Evolutionary conservation across 1,140 invertebrate genomes (phyloP), one percentile per base, ranked within the genome.

Genomic region (Drusus annulatus): DNA sequence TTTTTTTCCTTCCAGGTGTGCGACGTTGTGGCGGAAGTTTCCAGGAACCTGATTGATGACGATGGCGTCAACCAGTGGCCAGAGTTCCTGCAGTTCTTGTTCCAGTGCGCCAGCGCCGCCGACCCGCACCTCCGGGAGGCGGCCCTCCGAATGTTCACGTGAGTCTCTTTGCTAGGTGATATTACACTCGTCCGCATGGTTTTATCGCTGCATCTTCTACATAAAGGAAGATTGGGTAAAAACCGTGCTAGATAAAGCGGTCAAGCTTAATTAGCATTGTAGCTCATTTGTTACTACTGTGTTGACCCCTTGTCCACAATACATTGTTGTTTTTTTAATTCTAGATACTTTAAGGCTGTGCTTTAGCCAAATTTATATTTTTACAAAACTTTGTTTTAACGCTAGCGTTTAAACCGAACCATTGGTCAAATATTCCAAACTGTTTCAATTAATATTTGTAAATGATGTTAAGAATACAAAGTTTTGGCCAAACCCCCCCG

Each of bases 41-140:
- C 97, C 0, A 92, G 98, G 85, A 98, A 98, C 90, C 92, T 98
- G 78, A 95, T 99, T 83, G 98, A 99, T 87, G 98, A 99, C 84
- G 96, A 98, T 87, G 97, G 97, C 28, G 97, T 97, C 85, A 99
- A 99, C 89, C 93, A 94, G 80, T 99, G 98, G 98, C 97, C 96
- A 25, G 98, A 99, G 87, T 96, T 99, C 86, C 91, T 99, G 28
- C 95, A 98, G 86, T 99, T 99, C 88, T 91, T 99, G 85, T 99
- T 99, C 89, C 95, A 97, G 86, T 97, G 97, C 90, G 97, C 96
- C 16, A 97, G 94, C 89, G 94, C 95, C 80, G 90, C 93, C 45
- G 92, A 94, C 85, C 89, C 95, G 28, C 92, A 94, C 63, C 90
- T 98, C n/a, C 97, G 97, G 90, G 98, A 99, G 88, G 94, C 95